phyloP scores from a whole-genome alignment of 2,113 vertebrate species.

The Amphilophus citrinellus region DNA sequence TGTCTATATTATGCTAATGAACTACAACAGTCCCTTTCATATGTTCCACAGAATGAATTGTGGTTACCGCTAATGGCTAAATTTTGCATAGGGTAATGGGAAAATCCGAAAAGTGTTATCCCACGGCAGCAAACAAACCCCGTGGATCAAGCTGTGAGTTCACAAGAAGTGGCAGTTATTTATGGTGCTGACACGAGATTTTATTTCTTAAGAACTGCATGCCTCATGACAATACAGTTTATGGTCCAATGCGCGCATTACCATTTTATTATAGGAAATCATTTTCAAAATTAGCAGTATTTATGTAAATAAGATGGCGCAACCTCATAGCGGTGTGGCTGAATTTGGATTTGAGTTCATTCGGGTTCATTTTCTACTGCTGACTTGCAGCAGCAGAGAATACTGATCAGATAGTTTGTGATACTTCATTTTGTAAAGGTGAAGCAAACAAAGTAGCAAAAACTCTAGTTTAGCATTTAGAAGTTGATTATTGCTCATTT shows the following conservation, averaged over 20 bases:
- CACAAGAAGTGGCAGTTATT: conserved; percentile 24
- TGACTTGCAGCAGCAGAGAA: not conserved
- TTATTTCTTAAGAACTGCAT: conserved; percentile 12
- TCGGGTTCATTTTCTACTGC: not conserved
- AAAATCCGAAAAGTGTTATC: conserved; percentile 34
- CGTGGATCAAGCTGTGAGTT: conserved; percentile 36
- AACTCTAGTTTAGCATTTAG: not conserved
- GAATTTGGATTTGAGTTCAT: not conserved
- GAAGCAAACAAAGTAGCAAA: not conserved
- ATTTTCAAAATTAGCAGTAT: conserved; percentile 12
- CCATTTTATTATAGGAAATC: conserved; percentile 36
- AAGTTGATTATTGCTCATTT: not conserved
- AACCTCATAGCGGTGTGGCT: not conserved
- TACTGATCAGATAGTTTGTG: not conserved
- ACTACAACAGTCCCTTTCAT: conserved; percentile 66
- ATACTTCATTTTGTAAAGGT: not conserved
- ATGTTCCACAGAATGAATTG: conserved; percentile 67
- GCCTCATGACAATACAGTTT: not conserved
- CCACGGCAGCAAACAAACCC: conserved; percentile 24
- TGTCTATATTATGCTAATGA: conserved; percentile 74
- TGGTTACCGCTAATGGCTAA: conserved; percentile 62
- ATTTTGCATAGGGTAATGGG: conserved; percentile 61
- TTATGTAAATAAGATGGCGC: conserved; percentile 13
- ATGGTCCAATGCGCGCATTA: conserved; percentile 19
- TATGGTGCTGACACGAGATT: conserved; percentile 35